Evolutionary conservation across 1,140 invertebrate species (phyloP).

Genomic region (Stegodyphus mimosarum): DNA sequence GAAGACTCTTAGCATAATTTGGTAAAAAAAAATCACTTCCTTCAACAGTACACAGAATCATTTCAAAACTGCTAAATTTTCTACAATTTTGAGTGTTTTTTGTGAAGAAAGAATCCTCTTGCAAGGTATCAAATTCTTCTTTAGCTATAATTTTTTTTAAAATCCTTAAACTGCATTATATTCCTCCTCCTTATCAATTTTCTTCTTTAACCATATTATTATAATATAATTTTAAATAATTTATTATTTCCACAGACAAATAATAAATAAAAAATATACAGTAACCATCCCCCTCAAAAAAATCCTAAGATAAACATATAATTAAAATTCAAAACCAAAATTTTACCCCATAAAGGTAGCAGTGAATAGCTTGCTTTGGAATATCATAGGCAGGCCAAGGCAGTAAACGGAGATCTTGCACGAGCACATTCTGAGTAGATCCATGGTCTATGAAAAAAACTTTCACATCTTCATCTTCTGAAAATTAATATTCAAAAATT

Average conservation of each 20-base stretch:
- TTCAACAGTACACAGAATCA: too few relatives aligned
- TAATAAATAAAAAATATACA: neutral
- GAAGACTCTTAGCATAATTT: too few relatives aligned
- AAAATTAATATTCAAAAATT: neutral
- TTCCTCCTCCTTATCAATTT: neutral
- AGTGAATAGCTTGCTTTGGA: conserved; percentile 38
- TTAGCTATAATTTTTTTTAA: too few relatives aligned
- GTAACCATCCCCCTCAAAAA: neutral
- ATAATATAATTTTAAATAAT: neutral
- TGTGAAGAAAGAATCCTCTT: too few relatives aligned
- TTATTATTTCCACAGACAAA: too few relatives aligned
- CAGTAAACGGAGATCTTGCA: neutral
- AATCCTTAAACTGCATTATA: too few relatives aligned
- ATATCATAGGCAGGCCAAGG: conserved; percentile 5
- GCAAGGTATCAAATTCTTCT: too few relatives aligned
- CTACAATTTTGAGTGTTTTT: too few relatives aligned
- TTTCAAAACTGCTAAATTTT: too few relatives aligned
- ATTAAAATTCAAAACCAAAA: neutral
- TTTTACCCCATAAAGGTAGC: conserved; percentile 26
- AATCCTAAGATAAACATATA: neutral
- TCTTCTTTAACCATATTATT: neutral
- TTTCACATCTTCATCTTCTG: neutral
- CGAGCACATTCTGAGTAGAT: neutral
- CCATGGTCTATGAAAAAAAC: conserved; percentile 49
- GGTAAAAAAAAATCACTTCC: too few relatives aligned